A percentile compares a stretch with the other conserved stretches of the same genome.
Conservation (phyloP, 2,888 invertebrate species). For the Vandiemenella viatica region DNA sequence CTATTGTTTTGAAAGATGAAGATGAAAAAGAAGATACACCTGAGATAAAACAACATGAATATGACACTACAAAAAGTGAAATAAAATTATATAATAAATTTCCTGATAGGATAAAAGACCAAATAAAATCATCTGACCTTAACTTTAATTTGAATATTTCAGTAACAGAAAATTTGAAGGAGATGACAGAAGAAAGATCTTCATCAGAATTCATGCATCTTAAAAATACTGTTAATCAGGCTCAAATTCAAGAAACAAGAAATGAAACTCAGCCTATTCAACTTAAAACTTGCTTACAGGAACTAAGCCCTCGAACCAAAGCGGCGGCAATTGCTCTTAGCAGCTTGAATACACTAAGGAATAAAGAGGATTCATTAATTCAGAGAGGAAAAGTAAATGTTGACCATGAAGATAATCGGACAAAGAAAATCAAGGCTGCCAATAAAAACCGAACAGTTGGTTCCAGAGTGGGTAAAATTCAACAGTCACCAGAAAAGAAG, state of each 20-base stretch:
- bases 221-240: no score
- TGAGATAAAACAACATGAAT: background rate
- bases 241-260: no score
- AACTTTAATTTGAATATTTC: background rate
- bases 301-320: no score
- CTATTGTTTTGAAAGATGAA: background rate
- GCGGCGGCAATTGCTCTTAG: no score
- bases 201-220: background rate
- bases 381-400: no score
- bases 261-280: no score
- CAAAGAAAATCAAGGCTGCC: no score
- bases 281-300: no score
- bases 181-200: background rate
- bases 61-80: background rate
- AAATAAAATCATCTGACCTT: background rate
- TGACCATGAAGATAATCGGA: no score
- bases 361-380: background rate
- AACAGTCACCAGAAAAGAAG: conserved; percentile 19
- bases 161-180: background rate
- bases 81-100: background rate
- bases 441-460: no score
- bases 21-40: background rate
- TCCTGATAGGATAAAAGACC: background rate
- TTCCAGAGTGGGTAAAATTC: background rate
- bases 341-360: background rate